Conservation (phyloP, 2,888 invertebrate genomes). For the Aethes cnicana region DNA sequence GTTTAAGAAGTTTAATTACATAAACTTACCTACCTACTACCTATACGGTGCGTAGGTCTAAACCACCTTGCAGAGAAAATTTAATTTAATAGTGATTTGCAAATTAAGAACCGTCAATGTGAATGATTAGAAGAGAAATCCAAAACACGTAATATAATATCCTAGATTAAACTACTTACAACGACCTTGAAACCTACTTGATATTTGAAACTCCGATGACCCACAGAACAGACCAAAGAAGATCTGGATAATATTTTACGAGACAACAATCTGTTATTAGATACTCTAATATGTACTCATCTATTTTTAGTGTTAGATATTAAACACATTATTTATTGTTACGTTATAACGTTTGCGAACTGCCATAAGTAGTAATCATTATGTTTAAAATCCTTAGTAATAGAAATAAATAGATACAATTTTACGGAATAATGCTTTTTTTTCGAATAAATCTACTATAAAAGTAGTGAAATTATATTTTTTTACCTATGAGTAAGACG, state of each 20-base stretch:
- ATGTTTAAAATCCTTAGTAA: slow-evolving; percentile 10
- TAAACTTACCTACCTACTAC: too few species aligned
- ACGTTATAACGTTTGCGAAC: slow-evolving; percentile 57
- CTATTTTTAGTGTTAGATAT: slow-evolving; percentile 31
- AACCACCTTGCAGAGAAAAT: too few species aligned
- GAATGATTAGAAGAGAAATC: too few species aligned
- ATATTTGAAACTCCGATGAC: too few species aligned
- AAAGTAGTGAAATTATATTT: not conserved
- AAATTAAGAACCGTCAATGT: too few species aligned
- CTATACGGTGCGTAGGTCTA: too few species aligned
- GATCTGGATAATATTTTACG: slow-evolving; percentile 6
- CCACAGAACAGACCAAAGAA: slow-evolving; percentile 28
- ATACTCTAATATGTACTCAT: slow-evolving; percentile 14
- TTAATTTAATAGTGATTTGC: too few species aligned
- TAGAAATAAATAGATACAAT: slow-evolving; percentile 11
- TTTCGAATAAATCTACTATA: too few species aligned
- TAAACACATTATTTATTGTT: slow-evolving; percentile 66
- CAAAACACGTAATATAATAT: too few species aligned
- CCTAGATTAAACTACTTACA: too few species aligned
- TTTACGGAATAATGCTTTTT: slow-evolving; percentile 2
- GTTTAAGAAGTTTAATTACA: too few species aligned
- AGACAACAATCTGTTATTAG: not conserved
- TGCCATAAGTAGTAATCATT: slow-evolving; percentile 68
- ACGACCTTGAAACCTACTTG: too few species aligned
- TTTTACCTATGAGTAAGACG: not conserved